Evolutionary conservation across 1,140 invertebrate genomes (phyloP), one percentile per base, ranked within the genome.

Genomic region (Pseudachorutes palmiensis): DNA sequence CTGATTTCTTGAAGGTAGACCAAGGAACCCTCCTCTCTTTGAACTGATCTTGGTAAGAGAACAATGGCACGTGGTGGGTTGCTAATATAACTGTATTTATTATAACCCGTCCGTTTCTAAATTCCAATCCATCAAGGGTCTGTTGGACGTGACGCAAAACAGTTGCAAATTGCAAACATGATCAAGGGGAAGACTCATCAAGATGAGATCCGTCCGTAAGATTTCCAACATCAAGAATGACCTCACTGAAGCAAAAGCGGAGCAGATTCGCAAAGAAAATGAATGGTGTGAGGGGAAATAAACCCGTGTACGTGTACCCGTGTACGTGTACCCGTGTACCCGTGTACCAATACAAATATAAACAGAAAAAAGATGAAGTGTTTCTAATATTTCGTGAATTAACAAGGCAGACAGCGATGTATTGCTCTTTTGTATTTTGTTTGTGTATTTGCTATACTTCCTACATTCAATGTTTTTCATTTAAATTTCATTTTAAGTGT

Each of bases 181-280:
- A 97, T 97, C 61, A 97, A 97, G 79, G 94, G 93, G 2, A 97
- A 97, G 77, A 92, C 92, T n/a, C n/a, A n/a, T 1, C 95, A 96
- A 0, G 97, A 99, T 78, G 97, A 99, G 79, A 98, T n/a, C n/a
- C n/a, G n/a, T 99, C 66, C 86, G 97, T 2, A 98, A 98, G 79
- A 98, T 94, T 0, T 99, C 99, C 76, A 99, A 99, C 77, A 99
- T 99, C 72, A 97, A 97, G 78, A 98, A 98, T 81, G 97, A 99
- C 78, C 98, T 99, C 74, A 94, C 92, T 55, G 90, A 94, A n/a
- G 87, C 90, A 33, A 93, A 96, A 77, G 94, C 97, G 79, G 92
- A 95, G 76, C 94, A 97, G 82, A 94, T 92, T 12, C 87, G 94
- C 68, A 97, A 96, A 77, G 95, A 98, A 78, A 98, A 98, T 79